A percentile compares a stretch with the other conserved stretches of the same genome.
phyloP scores from a whole-genome alignment of 1,140 invertebrate genomes.

The Drosophila pectinifera region DNA sequence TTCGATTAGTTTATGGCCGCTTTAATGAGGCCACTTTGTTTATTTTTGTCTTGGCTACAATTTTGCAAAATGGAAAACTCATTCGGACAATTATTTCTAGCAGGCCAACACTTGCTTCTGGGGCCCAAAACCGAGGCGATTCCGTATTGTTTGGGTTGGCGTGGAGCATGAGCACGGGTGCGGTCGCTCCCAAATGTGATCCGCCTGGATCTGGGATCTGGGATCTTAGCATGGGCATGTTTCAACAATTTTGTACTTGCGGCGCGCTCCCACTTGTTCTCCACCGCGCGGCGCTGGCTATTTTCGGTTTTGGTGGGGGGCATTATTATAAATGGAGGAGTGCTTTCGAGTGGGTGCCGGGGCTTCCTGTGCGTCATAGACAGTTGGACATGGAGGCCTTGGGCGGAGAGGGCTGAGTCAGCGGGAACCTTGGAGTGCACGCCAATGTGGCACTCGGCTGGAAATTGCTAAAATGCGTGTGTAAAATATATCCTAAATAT shows the following conservation, averaged over 20 bases:
- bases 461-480: background rate
- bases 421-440: slow-evolving; percentile 18
- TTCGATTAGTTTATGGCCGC: slow-evolving; percentile 70
- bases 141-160: slow-evolving; percentile 49
- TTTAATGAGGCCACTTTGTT: slow-evolving; percentile 74
- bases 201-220: slow-evolving; percentile 8
- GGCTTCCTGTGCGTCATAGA: slow-evolving; percentile 49
- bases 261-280: slow-evolving; percentile 47
- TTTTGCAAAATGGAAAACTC: slow-evolving; percentile 46
- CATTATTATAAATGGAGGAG: slow-evolving; percentile 43
- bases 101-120: slow-evolving; percentile 22
- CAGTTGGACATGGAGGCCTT: background rate
- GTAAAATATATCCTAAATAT: background rate
- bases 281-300: slow-evolving; percentile 16
- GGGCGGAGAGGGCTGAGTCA: slow-evolving; percentile 10
- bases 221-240: slow-evolving; percentile 54
- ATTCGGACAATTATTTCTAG: slow-evolving; percentile 19
- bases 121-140: slow-evolving; percentile 22
- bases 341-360: slow-evolving; percentile 25
- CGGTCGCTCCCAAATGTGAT: slow-evolving; percentile 33
- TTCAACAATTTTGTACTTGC: slow-evolving; percentile 70
- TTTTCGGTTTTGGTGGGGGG: slow-evolving; percentile 47
- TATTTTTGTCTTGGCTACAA: slow-evolving; percentile 63
- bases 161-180: slow-evolving; percentile 50
- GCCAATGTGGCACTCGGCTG: slow-evolving; percentile 1